A percentile compares a stretch with the other conserved stretches of the same genome.
Evolutionary conservation across 2,113 vertebrate genomes (phyloP).

Genomic region (Trachemys scripta): DNA sequence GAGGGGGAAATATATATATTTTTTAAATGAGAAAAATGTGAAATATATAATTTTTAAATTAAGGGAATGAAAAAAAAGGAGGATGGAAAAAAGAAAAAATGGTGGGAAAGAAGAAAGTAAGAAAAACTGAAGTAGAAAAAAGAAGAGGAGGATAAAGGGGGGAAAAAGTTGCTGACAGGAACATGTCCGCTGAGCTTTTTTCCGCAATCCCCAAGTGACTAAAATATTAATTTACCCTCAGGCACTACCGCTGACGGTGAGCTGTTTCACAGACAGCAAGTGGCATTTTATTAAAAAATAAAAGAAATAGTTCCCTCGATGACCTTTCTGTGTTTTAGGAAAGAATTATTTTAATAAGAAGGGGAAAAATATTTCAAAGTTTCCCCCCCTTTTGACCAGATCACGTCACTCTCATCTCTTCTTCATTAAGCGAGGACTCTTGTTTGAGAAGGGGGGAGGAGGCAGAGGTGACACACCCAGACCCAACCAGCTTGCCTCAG

Average conservation of each 20-base stretch:
- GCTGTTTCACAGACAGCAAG: conserved; percentile 87
- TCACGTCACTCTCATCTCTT: not conserved
- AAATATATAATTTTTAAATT: not conserved
- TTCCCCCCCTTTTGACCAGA: conserved; percentile 29
- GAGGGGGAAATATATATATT: not conserved
- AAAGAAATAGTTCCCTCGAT: conserved; percentile 72
- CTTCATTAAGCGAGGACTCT: fast-evolving
- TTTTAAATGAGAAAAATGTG: not conserved
- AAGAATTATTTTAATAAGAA: conserved; percentile 64
- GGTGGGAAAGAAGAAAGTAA: not conserved
- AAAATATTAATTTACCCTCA: conserved; percentile 96
- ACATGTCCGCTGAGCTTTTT: conserved; percentile 77
- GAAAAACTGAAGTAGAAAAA: conserved; percentile 31
- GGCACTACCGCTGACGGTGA: conserved; percentile 85
- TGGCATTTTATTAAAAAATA: conserved; percentile 90
- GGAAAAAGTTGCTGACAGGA: conserved; percentile 87
- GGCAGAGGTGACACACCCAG: fast-evolving
- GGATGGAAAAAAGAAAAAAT: not conserved
- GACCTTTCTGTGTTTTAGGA: conserved; percentile 77
- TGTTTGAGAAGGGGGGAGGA: fast-evolving
- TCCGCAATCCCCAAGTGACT: conserved; percentile 89
- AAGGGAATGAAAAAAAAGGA: not conserved
- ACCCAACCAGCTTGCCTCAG: not conserved
- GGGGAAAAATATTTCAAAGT: conserved; percentile 35
- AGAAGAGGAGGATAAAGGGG: conserved; percentile 51